These are phyloP conservation scores for Illadopsis cleaveri DNA, from an alignment of 2,113 vertebrate species.

Conservation along the genomic window DNA sequence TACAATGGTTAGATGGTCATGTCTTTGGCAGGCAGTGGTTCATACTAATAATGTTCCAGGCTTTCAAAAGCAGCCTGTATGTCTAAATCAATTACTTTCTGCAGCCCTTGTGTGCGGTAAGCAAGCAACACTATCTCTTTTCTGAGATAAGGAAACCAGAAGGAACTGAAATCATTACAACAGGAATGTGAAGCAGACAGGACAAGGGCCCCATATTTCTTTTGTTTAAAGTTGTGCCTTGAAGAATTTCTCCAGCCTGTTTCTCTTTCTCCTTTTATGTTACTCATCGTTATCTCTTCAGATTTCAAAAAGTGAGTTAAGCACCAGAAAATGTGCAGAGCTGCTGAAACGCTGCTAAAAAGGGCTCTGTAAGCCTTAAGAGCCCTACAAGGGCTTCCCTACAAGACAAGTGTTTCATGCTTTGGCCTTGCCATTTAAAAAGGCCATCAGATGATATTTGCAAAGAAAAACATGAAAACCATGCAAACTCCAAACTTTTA, in stretches of 20 bases:
- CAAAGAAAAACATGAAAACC: not conserved
- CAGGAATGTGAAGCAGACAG: not conserved
- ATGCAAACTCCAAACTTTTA: not conserved
- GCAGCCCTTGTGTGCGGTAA: not conserved
- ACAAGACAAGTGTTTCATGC: not conserved
- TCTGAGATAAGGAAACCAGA: slow-evolving; percentile 44
- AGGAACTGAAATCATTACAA: not conserved
- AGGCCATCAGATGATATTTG: not conserved
- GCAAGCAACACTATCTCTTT: slow-evolving; percentile 31
- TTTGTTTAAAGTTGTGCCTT: slow-evolving; percentile 34
- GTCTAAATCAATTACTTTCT: slow-evolving; percentile 55
- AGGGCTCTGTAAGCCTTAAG: not conserved
- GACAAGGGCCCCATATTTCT: slow-evolving; percentile 20
- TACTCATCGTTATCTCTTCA: slow-evolving; percentile 19
- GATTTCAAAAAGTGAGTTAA: slow-evolving; percentile 36
- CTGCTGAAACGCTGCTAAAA: not conserved
- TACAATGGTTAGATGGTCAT: slow-evolving; percentile 16
- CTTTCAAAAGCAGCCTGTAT: slow-evolving; percentile 46
- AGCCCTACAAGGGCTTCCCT: not conserved
- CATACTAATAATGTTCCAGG: slow-evolving; percentile 41
- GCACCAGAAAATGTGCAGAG: slow-evolving; percentile 20
- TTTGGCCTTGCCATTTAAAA: not conserved
- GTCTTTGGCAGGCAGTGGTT: slow-evolving; percentile 19
- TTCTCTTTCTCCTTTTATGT: slow-evolving; percentile 27
- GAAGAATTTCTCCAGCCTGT: not conserved